These are phyloP conservation scores for Trichogramma evanescens DNA, from an alignment of 2,888 invertebrate genomes.

Conservation along the genomic window DNA sequence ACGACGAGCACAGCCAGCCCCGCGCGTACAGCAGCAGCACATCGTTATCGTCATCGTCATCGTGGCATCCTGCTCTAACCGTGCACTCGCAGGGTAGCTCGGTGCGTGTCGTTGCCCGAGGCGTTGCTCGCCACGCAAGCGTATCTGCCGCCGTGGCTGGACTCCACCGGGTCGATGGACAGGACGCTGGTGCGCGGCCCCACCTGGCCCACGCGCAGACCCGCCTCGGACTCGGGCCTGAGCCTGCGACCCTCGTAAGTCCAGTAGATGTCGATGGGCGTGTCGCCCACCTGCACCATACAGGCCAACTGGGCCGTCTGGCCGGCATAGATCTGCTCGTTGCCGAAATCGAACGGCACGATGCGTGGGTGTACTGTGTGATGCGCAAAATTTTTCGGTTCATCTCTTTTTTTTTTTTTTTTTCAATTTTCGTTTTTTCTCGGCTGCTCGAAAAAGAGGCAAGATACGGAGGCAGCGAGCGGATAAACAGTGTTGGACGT, in stretches of 20 bases:
- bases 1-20: neutral
- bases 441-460: no score
- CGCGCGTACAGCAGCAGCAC: neutral
- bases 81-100: constrained; percentile 54
- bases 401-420: no score
- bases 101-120: constrained; percentile 50
- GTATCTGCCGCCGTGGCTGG: constrained; percentile 53
- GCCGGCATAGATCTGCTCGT: constrained; percentile 68
- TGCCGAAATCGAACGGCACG: constrained; percentile 73
- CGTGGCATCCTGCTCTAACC: constrained; percentile 47
- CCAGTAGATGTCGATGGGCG: constrained; percentile 54
- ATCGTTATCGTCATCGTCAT: neutral
- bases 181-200: constrained; percentile 46
- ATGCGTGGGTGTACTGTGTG: constrained; percentile 74
- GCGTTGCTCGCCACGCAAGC: constrained; percentile 55
- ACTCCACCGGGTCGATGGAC: constrained; percentile 47
- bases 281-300: constrained; percentile 57
- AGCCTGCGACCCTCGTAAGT: constrained; percentile 49
- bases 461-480: no score
- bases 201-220: constrained; percentile 41
- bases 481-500: no score
- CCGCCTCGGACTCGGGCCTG: constrained; percentile 35
- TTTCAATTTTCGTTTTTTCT: no score
- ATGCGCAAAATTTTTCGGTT: constrained; percentile 3
- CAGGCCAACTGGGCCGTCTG: constrained; percentile 71